Conservation (phyloP, 2,888 invertebrate species). For the Neoaliturus tenellus region DNA sequence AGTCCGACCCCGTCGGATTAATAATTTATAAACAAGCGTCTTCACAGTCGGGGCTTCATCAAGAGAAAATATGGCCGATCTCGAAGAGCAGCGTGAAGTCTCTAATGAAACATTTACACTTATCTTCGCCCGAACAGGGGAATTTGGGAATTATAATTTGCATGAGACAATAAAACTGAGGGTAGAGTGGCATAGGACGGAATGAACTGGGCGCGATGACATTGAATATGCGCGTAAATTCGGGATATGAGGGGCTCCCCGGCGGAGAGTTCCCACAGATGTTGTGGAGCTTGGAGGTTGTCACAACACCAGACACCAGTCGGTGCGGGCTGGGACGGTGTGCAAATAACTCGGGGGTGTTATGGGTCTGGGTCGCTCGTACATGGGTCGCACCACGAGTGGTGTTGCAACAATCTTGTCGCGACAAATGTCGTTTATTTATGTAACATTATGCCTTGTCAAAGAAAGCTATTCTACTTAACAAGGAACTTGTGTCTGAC, state of each 20-base stretch:
- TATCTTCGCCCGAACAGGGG: not conserved
- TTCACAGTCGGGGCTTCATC: not conserved
- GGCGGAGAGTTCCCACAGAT: not conserved
- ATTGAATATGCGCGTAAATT: slow-evolving; percentile 5
- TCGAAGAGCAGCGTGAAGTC: slow-evolving; percentile 7
- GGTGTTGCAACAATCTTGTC: too few relatives aligned
- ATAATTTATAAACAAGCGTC: slow-evolving; percentile 1
- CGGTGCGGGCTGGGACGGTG: too few relatives aligned
- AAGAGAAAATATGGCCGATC: not conserved
- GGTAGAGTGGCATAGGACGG: not conserved
- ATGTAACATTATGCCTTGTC: too few relatives aligned
- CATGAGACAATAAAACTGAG: slow-evolving; percentile 26
- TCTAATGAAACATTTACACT: slow-evolving; percentile 35
- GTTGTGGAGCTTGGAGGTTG: not conserved
- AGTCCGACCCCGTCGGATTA: not conserved
- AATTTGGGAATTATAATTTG: slow-evolving; percentile 34
- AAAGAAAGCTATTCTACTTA: too few relatives aligned
- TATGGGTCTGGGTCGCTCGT: too few relatives aligned
- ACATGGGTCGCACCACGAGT: too few relatives aligned
- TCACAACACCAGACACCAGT: not conserved
- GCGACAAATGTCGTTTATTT: too few relatives aligned
- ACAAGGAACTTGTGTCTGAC: too few relatives aligned
- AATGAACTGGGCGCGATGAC: slow-evolving; percentile 30
- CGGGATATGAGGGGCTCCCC: not conserved
- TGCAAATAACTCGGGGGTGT: too few relatives aligned